Evolutionary conservation across 2,113 vertebrate genomes (phyloP), one percentile per base, ranked within the genome.

Genomic region (Scomber japonicus): DNA sequence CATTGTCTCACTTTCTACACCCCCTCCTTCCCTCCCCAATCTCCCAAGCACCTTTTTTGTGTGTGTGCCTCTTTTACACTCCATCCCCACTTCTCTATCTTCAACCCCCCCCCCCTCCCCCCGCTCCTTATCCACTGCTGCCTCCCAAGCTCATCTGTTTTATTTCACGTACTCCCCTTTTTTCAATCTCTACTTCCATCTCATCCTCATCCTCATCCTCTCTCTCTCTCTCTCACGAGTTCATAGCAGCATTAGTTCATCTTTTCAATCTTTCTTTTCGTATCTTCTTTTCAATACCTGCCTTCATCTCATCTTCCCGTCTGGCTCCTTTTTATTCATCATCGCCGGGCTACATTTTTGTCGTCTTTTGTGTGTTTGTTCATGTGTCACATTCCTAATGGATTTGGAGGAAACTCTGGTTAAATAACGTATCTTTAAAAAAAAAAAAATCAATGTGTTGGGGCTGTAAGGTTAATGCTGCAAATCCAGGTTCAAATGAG

Each of bases 251-350:
- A 66, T 63, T 17, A 5, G 11, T 77, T 78, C 72, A 68, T 71
- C 69, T 59, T 53, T 75, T 57, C 2, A 2, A 69, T 82, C 49
- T 24, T n/a, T 12, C 48, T 70, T n/a, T 40, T 55, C 11, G n/a
- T 74, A 7, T 49, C 71, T 2, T 56, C 45, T 19, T 75, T 85
- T 81, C 51, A 75, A 11, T n/a, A 17, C 45, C 74, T 68, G 16
- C 67, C 80, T 59, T 64, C 66, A n/a, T 72, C 72, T 82, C 46
- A 65, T 44, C 81, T 74, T 45, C 62, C 12, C 45, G n/a, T 53
- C 55, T 51, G 8, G n/a, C 78, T 44, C 14, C 45, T 75, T 48
- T 48, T 57, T 45, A 60, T n/a, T 66, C 44, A 70, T 72, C 50
- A 15, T 19, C 50, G 21, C 44, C 19, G 24, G 4, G 50, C 56